These are phyloP conservation scores for Euwallacea similis DNA, from an alignment of 1,140 invertebrate species.

Conservation along the genomic window DNA sequence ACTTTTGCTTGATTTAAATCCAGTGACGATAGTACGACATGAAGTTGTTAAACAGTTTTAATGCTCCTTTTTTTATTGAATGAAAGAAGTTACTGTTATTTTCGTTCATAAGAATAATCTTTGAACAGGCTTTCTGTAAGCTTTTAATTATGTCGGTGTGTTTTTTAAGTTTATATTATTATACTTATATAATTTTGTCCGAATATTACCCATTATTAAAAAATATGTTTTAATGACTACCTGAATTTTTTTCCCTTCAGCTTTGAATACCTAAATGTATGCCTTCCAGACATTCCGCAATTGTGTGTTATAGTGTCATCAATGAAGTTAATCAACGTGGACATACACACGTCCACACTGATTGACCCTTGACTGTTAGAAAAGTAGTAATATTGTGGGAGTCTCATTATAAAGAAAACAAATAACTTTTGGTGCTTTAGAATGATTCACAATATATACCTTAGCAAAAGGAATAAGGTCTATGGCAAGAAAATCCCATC, in stretches of 20 bases:
- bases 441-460: not conserved
- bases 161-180: slow-evolving; percentile 17
- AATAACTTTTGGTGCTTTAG: not conserved
- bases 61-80: not conserved
- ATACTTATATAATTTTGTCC: not conserved
- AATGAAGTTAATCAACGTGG: not conserved
- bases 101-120: not conserved
- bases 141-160: slow-evolving; percentile 2
- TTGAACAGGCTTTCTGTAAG: slow-evolving; percentile 1
- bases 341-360: not conserved
- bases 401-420: not conserved
- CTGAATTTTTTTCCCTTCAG: too few species aligned
- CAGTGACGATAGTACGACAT: not conserved
- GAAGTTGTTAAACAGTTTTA: not conserved
- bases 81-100: not conserved
- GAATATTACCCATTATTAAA: not conserved
- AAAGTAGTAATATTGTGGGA: not conserved
- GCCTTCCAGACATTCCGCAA: too few species aligned
- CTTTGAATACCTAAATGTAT: too few species aligned
- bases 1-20: too few species aligned
- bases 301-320: not conserved
- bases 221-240: too few species aligned
- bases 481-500: not conserved
- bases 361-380: not conserved
- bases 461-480: not conserved